phyloP scores from a whole-genome alignment of 2,888 invertebrate genomes.

The Andrena dorsata region DNA sequence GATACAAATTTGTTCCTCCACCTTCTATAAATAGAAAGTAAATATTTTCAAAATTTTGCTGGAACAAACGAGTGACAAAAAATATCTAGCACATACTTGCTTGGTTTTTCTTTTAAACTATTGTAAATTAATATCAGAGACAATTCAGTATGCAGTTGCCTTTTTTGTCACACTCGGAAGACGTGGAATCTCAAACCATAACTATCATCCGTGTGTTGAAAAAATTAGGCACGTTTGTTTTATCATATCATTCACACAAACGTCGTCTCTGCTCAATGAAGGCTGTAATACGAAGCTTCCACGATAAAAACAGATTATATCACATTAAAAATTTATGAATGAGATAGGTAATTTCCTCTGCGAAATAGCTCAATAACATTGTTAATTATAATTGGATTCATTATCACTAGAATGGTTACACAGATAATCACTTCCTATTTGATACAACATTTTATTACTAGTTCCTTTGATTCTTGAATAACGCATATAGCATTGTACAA shows the following conservation, averaged over 20 bases:
- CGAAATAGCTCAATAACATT: constrained; percentile 15
- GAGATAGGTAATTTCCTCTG: constrained; percentile 20
- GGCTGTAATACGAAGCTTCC: neutral
- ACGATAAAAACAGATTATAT: too few species aligned
- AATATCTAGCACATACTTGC: neutral
- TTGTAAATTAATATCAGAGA: neutral
- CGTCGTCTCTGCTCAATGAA: neutral
- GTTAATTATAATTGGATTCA: constrained; percentile 43
- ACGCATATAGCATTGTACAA: neutral
- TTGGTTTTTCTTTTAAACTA: neutral
- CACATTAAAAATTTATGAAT: constrained; percentile 8
- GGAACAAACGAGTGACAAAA: neutral
- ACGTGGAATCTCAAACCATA: too few species aligned
- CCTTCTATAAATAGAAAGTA: constrained; percentile 36
- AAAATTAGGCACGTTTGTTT: constrained; percentile 1
- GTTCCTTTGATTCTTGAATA: neutral
- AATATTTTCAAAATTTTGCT: constrained; percentile 24
- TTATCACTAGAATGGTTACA: constrained; percentile 50
- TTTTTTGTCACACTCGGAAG: too few species aligned
- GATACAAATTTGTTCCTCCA: constrained; percentile 17
- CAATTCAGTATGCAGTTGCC: too few species aligned
- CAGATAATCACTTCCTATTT: constrained; percentile 56
- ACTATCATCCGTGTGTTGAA: neutral
- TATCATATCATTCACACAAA: neutral
- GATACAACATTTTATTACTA: constrained; percentile 2